phyloP scores from a whole-genome alignment of 1,140 invertebrate species.

The Drosophila triauraria region DNA sequence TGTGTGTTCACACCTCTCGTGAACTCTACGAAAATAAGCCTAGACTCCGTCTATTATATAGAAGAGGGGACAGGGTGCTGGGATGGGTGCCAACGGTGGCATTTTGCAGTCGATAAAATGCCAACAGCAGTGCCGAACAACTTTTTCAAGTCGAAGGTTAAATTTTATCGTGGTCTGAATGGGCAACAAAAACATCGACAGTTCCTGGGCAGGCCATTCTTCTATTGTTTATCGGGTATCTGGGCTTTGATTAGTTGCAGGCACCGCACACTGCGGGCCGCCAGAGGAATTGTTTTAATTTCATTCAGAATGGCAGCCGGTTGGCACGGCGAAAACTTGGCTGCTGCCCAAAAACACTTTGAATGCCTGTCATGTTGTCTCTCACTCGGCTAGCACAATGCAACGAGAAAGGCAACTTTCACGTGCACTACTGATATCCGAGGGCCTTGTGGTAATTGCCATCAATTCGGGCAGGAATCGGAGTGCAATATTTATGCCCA shows the following conservation, averaged over 20 bases:
- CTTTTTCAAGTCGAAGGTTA: constrained; percentile 81
- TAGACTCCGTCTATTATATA: constrained; percentile 12
- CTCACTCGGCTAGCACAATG: constrained; percentile 33
- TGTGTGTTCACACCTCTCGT: constrained; percentile 23
- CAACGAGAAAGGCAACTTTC: constrained; percentile 34
- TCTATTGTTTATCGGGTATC: constrained; percentile 65
- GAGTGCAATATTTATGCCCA: constrained; percentile 22
- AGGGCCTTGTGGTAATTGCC: constrained; percentile 38
- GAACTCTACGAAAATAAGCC: constrained; percentile 34
- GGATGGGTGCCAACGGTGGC: constrained; percentile 43
- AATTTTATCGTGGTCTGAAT: constrained; percentile 65
- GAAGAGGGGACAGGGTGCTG: neutral
- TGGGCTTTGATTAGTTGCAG: constrained; percentile 64
- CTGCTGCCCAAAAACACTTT: constrained; percentile 68
- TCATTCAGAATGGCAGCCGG: constrained; percentile 45
- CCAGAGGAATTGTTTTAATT: constrained; percentile 26
- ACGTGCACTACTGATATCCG: constrained; percentile 23
- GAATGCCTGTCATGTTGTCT: constrained; percentile 56
- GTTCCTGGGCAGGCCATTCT: constrained; percentile 20
- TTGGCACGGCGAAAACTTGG: constrained; percentile 68
- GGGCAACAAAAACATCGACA: constrained; percentile 27
- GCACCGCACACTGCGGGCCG: constrained; percentile 8
- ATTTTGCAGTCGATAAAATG: constrained; percentile 70
- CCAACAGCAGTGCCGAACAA: constrained; percentile 54
- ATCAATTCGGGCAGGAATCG: constrained; percentile 32